A percentile compares a stretch with the other conserved stretches of the same genome.
Conservation (phyloP, 2,888 invertebrate species). For the Eugnorisma glareosa region DNA sequence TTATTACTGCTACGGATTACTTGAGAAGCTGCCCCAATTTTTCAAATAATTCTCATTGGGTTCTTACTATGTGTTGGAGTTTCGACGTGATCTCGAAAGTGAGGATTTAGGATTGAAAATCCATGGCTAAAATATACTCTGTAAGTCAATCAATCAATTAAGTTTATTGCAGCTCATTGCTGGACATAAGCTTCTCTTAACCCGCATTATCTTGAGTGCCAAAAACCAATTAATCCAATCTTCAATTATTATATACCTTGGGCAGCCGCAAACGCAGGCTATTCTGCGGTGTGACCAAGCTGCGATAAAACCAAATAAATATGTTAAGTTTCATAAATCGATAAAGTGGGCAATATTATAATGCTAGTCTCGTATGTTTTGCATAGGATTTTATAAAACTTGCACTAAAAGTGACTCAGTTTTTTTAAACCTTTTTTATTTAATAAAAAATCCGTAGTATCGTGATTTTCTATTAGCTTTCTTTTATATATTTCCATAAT, state of each 20-base stretch:
- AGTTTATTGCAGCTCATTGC: too few relatives aligned
- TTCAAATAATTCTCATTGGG: conserved; percentile 44
- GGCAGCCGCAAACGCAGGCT: too few relatives aligned
- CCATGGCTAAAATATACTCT: not conserved
- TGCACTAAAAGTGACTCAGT: not conserved
- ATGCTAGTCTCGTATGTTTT: not conserved
- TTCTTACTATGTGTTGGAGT: conserved; percentile 10
- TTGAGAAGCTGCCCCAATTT: conserved; percentile 57
- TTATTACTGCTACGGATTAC: conserved; percentile 59
- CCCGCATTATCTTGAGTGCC: not conserved
- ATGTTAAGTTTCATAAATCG: not conserved
- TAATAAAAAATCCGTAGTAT: not conserved
- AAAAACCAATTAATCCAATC: not conserved
- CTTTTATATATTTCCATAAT: not conserved
- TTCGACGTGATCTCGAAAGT: conserved; percentile 10
- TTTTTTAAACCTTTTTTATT: not conserved
- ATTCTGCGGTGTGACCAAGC: not conserved
- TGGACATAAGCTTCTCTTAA: not conserved
- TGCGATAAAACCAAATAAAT: not conserved
- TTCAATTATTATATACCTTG: too few relatives aligned
- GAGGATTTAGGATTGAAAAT: not conserved
- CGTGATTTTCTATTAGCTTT: not conserved
- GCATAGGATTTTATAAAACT: not conserved
- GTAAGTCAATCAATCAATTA: not conserved
- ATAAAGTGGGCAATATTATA: not conserved